Evolutionary conservation across 1,140 invertebrate genomes (phyloP), one percentile per base, ranked within the genome.

Genomic region (Hermetia illucens): DNA sequence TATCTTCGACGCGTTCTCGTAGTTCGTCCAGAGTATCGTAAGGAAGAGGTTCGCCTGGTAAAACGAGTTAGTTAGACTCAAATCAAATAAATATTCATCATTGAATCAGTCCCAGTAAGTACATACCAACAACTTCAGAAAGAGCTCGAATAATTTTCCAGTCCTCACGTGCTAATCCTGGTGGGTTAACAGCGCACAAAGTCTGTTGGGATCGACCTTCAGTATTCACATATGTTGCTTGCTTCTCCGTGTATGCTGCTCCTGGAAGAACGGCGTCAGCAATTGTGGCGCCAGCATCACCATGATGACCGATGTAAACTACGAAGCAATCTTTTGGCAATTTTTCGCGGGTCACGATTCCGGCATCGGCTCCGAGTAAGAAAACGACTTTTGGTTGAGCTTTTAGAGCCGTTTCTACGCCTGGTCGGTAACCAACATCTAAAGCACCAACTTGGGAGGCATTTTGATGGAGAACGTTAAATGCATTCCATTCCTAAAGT

Each of bases 191-290:
- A 12, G 93, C 94, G 3, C 77, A 68, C 29, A 82, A 66, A 2
- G 91, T 93, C 68, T 92, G 80, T 65, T 98, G 95, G n/a, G 92
- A 74, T 38, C 95, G 70, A 8, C 95, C 95, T 71, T 98, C 95
- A 0, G 87, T 96, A 62, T 98, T 99, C 0, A 96, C 90, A 64
- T 92, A 98, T 12, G 83, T 96, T 6, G 71, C 91, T 60, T 90
- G 81, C 65, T 98, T 98, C 69, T 98, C 95, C 2, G 95, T 98
- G 58, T 97, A 98, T 0, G 95, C 92, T n/a, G 90, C 88, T 39
- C 89, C 94, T 15, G 95, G 93, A 3, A 99, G 66, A 40, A 99
- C 73, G 13, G 88, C 74, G 65, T 99, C 94, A 39, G 95, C 93
- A 43, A 93, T 82, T 36, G 76, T 62, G 9, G 95, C 95, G 43